phyloP scores from a whole-genome alignment of 2,888 invertebrate species.

The Eurois occulta region DNA sequence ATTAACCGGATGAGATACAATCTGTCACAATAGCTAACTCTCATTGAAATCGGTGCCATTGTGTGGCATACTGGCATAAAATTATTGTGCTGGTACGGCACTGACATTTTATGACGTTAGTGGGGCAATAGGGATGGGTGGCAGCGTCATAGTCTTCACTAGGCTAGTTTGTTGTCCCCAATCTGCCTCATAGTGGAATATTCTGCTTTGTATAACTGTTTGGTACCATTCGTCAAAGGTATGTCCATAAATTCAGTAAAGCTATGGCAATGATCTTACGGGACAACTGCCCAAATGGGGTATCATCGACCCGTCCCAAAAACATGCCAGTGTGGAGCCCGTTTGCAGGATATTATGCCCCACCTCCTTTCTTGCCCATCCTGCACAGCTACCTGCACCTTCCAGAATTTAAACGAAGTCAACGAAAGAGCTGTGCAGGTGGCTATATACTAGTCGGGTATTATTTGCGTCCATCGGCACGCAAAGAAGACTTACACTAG shows the following conservation, averaged over 20 bases:
- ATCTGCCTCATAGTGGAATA: not conserved
- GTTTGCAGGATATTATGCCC: no score
- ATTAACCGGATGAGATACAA: constrained; percentile 77
- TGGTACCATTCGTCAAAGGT: not conserved
- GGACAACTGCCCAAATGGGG: not conserved
- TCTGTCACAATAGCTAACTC: constrained; percentile 73
- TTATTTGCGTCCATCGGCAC: no score
- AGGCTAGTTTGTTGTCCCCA: not conserved
- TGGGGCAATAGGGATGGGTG: constrained; percentile 52
- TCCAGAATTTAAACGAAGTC: no score
- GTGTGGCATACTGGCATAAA: constrained; percentile 66
- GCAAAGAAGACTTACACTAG: not conserved
- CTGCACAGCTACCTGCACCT: no score
- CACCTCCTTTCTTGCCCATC: no score
- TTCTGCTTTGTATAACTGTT: not conserved
- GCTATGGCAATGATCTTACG: not conserved
- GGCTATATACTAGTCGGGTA: no score
- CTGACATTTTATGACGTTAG: constrained; percentile 23
- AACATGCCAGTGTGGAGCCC: no score
- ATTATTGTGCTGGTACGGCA: constrained; percentile 50
- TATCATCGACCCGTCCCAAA: no score
- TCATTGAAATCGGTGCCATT: constrained; percentile 75
- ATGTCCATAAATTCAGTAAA: not conserved
- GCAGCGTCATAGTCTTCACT: constrained; percentile 2
- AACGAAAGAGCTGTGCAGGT: no score